phyloP scores from a whole-genome alignment of 2,797 vertebrate genomes.

The Knipowitschia caucasica region DNA sequence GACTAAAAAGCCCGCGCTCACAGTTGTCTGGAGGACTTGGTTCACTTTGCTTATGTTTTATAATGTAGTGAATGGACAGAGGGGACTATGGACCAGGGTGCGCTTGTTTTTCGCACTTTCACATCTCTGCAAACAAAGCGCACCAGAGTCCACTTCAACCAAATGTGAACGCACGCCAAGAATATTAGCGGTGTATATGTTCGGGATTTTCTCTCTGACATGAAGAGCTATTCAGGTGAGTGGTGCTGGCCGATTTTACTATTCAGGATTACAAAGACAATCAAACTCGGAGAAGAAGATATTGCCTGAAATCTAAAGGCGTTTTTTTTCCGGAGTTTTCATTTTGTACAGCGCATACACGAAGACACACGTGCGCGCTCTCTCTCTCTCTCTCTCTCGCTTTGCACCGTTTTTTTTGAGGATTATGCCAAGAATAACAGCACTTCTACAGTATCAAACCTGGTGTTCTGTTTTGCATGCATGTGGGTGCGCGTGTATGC shows the following conservation, averaged over 20 bases:
- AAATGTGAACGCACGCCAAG: too few species aligned
- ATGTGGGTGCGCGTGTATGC: conserved; percentile 44
- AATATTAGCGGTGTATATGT: not conserved
- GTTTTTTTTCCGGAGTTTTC: conserved; percentile 50
- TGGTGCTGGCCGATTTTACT: conserved; percentile 29
- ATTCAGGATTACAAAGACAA: conserved; percentile 57
- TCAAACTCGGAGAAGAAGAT: conserved; percentile 34
- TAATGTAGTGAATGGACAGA: too few species aligned
- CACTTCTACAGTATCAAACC: conserved; percentile 53
- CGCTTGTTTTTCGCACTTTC: too few species aligned
- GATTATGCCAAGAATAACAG: conserved; percentile 75
- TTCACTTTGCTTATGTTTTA: too few species aligned
- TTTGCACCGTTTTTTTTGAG: conserved; percentile 70
- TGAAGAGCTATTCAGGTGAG: conserved; percentile 36
- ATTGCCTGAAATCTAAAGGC: conserved; percentile 24
- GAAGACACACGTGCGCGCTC: conserved; percentile 42
- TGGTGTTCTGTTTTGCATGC: conserved; percentile 40
- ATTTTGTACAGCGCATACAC: conserved; percentile 45
- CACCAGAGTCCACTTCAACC: too few species aligned
- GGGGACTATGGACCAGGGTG: too few species aligned
- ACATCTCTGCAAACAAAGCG: too few species aligned
- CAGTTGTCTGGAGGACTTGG: too few species aligned
- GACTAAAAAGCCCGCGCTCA: too few species aligned
- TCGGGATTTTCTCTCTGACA: too few species aligned
- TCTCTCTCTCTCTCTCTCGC: conserved; percentile 57